phyloP scores from a whole-genome alignment of 2,113 vertebrate genomes.

The Tiliqua scincoides region DNA sequence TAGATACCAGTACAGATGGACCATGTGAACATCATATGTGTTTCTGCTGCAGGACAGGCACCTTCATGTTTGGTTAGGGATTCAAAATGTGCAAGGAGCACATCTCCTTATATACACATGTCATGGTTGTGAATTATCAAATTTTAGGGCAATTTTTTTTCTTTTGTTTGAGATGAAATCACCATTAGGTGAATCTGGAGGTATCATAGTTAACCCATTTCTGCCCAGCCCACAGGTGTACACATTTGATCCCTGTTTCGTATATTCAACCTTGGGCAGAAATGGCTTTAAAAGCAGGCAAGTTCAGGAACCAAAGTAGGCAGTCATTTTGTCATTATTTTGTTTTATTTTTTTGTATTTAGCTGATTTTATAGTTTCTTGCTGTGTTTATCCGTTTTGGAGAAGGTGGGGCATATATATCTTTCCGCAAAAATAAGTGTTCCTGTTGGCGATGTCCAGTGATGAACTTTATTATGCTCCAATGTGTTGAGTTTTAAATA shows the following conservation, averaged over 20 bases:
- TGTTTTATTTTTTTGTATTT: background rate
- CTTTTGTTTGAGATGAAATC: background rate
- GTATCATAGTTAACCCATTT: background rate
- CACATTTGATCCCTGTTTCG: too few species aligned
- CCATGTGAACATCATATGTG: accelerated
- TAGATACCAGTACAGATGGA: background rate
- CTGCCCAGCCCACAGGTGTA: too few species aligned
- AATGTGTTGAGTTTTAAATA: background rate
- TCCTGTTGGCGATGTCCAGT: background rate
- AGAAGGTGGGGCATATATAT: background rate
- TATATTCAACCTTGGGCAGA: too few species aligned
- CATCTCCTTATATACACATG: background rate
- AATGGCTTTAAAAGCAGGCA: background rate
- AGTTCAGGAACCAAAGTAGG: background rate
- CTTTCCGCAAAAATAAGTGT: background rate
- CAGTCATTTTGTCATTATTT: background rate
- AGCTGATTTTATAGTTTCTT: background rate
- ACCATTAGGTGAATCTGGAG: background rate
- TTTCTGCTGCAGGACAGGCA: background rate
- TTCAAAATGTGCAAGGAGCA: background rate
- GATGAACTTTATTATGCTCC: slow-evolving; percentile 1
- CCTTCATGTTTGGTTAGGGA: background rate
- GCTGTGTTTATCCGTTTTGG: background rate
- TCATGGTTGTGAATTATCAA: background rate
- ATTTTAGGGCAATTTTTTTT: background rate